Evolutionary conservation across 2,888 invertebrate genomes (phyloP).

Genomic region (Cremastinae sp.): DNA sequence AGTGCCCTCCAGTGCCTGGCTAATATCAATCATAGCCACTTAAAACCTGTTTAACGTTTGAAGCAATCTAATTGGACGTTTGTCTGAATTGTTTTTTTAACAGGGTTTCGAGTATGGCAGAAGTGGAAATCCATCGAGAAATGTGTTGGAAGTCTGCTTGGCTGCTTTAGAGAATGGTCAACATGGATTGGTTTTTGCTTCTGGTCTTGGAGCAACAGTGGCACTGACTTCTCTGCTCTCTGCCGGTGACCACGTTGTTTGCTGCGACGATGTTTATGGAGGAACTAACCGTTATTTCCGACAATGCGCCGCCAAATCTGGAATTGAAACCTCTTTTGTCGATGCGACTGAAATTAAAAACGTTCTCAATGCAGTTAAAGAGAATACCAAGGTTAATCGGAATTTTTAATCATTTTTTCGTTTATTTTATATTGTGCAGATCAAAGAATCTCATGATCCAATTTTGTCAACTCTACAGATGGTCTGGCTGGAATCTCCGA

Average conservation of each 20-base stretch:
- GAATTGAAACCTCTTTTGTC: slow-evolving; percentile 88
- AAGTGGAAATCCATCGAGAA: slow-evolving; percentile 96
- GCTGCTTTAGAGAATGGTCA: slow-evolving; percentile 95
- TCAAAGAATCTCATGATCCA: slow-evolving; percentile 26
- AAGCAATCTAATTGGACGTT: background rate
- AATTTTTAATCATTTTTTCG: slow-evolving; percentile 40
- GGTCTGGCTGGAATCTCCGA: slow-evolving; percentile 97
- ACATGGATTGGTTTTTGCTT: slow-evolving; percentile 91
- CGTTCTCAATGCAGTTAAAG: slow-evolving; percentile 86
- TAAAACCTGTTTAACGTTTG: slow-evolving; percentile 10
- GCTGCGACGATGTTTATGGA: slow-evolving; percentile 97
- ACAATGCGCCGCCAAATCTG: slow-evolving; percentile 85
- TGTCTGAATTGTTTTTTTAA: slow-evolving; percentile 66
- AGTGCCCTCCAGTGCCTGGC: slow-evolving; percentile 26
- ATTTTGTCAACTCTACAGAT: slow-evolving; percentile 81
- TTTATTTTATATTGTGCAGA: background rate
- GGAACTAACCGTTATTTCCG: slow-evolving; percentile 91
- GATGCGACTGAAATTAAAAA: slow-evolving; percentile 87
- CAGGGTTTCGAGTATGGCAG: slow-evolving; percentile 96
- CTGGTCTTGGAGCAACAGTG: slow-evolving; percentile 94
- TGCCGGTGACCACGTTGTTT: slow-evolving; percentile 93
- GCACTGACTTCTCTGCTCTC: slow-evolving; percentile 88
- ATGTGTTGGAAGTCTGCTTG: slow-evolving; percentile 92
- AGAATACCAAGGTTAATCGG: slow-evolving; percentile 95
- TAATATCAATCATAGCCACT: slow-evolving; percentile 44